Base-by-base conservation (phyloP, 2,888 invertebrate genomes). In the Pollenia griseotomentosa region DNA sequence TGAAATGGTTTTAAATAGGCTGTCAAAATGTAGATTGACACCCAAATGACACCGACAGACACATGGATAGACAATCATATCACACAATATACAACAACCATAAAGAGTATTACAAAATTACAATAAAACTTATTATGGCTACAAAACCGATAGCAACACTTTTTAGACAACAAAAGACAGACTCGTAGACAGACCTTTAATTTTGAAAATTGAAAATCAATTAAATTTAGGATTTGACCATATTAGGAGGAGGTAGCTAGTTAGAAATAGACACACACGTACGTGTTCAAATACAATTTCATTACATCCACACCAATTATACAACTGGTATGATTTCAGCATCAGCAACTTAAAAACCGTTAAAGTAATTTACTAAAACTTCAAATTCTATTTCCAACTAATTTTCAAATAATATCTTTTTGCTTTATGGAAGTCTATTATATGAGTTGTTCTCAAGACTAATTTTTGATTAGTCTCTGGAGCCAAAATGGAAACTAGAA, bases 1-100 rank as follows among this genome's bases (percentile, higher is more conserved):
- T 73, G 66, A 83, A 80, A 83, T 57, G 70, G 53, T 48, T 84
- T 78, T 78, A 78, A 87, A 84, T 77, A 77, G 77, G 33, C 84
- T 87, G 87, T 87, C 87, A 87, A 84, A 87, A 82, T 87, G 16
- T 81, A 70, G 87, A 87, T 82, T 84, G 87, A 84, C 83, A 83
- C 75, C 75, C 83, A 77, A 84, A 81, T 46, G 83, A 83, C 80
- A 75, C 78, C 71, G 84, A 78, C 83, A 66, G 61, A 83, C 66
- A 83, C 73, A 57, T 44, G 74, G 63, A 81, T 46, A 65, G 55
- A 71, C 53, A 78, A 51, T 78, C 75, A 75, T 83, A 80, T 75
- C 79, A 65, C 65, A 83, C 9, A 75, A 59, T 63, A 66, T 42
- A 59, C 51, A 79, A 46, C 63, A 53, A 74, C 53, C 57, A 77